Conservation (phyloP, 2,888 invertebrate species). For the Eupeodes luniger region DNA sequence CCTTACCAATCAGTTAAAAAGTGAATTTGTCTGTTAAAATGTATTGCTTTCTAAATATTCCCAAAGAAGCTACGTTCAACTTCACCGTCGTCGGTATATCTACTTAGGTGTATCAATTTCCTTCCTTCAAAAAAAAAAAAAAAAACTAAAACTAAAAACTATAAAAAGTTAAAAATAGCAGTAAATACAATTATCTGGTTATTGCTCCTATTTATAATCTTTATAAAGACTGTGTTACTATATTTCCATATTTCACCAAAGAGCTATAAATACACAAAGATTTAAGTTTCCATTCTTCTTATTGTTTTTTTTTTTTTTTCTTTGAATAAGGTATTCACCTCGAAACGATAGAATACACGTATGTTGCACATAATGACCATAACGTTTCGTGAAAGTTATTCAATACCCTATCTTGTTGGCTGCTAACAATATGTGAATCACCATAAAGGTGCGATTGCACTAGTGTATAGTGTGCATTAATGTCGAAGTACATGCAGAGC, state of each 20-base stretch:
- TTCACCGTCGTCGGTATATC: background rate
- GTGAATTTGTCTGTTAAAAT: background rate
- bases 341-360: slow-evolving; percentile 24
- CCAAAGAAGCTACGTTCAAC: background rate
- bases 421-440: slow-evolving; percentile 22
- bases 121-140: background rate
- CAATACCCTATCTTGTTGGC: slow-evolving; percentile 32
- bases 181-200: slow-evolving; percentile 49
- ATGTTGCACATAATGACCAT: slow-evolving; percentile 41
- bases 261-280: slow-evolving; percentile 1
- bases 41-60: background rate
- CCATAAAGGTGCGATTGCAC: slow-evolving; percentile 27
- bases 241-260: slow-evolving; percentile 35
- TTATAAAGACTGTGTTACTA: background rate
- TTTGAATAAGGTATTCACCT: slow-evolving; percentile 17
- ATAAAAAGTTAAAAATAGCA: background rate
- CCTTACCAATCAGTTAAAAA: background rate
- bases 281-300: slow-evolving; percentile 25
- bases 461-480: background rate
- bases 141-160: background rate
- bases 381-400: slow-evolving; percentile 53
- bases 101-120: background rate
- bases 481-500: background rate
- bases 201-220: slow-evolving; percentile 54
- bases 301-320: background rate